phyloP scores from a whole-genome alignment of 2,888 invertebrate species.

The Aphelenchoides bicaudatus region DNA sequence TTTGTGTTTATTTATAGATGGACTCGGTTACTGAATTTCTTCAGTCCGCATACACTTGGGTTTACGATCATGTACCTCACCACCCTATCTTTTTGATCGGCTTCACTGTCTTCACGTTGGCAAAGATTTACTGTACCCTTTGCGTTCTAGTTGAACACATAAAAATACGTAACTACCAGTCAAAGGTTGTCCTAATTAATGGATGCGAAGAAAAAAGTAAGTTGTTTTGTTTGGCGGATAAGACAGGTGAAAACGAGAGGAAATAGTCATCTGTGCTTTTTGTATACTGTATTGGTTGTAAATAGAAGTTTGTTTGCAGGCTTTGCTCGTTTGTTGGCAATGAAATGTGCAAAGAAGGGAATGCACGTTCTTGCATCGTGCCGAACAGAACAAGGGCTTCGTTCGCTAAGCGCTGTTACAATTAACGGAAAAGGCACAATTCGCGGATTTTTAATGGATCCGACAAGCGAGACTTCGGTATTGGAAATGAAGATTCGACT shows the following conservation, averaged over 20 bases:
- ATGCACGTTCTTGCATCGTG: not conserved
- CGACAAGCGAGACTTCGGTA: no score
- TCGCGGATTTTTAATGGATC: not conserved
- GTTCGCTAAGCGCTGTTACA: no score
- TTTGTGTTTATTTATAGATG: no score
- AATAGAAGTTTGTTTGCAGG: not conserved
- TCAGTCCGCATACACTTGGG: not conserved
- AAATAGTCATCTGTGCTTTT: no score
- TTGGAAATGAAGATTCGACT: no score
- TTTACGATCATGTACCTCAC: slow-evolving; percentile 4
- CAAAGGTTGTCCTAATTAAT: not conserved
- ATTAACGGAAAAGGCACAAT: no score
- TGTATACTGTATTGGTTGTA: no score
- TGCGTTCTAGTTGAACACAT: not conserved
- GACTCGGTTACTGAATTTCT: no score
- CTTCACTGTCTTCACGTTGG: not conserved
- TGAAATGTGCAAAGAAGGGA: not conserved
- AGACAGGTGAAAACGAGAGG: not conserved
- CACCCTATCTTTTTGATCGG: not conserved
- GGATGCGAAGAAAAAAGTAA: not conserved
- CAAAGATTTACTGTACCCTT: not conserved
- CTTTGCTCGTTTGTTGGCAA: not conserved
- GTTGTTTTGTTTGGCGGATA: not conserved
- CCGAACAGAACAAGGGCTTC: no score
- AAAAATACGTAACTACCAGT: not conserved